Percentiles rank a stretch among this genome's conserved stretches.
Conservation (phyloP, 2,113 vertebrate species). For the Prunella himalayana region DNA sequence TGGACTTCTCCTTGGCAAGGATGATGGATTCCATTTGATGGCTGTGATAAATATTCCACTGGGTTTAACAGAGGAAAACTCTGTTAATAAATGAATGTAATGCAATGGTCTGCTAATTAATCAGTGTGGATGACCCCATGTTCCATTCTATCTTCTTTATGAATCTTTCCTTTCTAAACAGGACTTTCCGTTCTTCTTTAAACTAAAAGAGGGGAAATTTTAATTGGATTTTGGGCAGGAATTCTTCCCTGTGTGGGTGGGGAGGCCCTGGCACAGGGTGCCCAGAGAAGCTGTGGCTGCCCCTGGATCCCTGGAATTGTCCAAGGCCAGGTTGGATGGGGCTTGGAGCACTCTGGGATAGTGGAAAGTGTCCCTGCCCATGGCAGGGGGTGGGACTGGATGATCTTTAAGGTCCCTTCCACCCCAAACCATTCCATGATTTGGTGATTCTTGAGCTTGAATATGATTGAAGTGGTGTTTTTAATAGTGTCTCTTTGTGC, state of each 20-base stretch:
- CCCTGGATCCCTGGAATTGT: neutral
- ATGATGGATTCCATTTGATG: neutral
- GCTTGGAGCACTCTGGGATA: rapidly evolving
- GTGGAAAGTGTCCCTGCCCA: neutral
- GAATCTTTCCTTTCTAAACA: neutral
- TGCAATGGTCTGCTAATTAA: neutral
- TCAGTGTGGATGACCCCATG: neutral
- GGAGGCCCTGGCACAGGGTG: rapidly evolving
- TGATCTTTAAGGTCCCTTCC: neutral
- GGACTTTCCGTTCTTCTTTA: neutral
- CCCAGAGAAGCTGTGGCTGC: neutral
- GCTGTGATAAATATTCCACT: neutral
- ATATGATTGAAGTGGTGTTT: neutral
- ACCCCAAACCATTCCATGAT: neutral
- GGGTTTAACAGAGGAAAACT: neutral
- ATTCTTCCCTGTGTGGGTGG: neutral
- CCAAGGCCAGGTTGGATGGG: rapidly evolving
- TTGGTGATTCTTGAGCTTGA: neutral
- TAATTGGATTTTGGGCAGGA: neutral
- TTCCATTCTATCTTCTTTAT: neutral
- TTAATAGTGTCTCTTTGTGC: neutral
- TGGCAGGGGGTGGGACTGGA: rapidly evolving
- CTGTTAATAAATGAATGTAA: neutral
- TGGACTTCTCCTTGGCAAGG: neutral
- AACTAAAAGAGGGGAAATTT: neutral